Conservation (phyloP, 2,113 vertebrate species). For the Azemiops feae region DNA sequence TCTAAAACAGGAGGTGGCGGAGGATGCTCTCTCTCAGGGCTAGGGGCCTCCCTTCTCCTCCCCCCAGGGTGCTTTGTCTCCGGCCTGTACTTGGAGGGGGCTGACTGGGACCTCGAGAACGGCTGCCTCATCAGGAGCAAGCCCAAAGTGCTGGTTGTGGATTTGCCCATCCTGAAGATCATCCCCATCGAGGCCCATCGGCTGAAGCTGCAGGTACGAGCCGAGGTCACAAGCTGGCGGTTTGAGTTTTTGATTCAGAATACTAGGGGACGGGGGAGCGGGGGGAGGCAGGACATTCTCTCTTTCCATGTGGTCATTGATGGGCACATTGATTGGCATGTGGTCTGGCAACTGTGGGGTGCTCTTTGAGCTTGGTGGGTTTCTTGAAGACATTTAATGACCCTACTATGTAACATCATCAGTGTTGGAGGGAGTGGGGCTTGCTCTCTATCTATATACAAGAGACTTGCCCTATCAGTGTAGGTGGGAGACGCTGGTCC, state of each 20-base stretch:
- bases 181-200: slow-evolving; percentile 81
- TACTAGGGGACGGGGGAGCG: background rate
- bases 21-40: rapidly evolving
- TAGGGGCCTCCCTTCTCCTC: background rate
- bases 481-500: background rate
- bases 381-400: background rate
- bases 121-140: slow-evolving; percentile 82
- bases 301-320: too few species aligned
- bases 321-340: background rate
- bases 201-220: slow-evolving; percentile 83
- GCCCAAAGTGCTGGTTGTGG: slow-evolving; percentile 82
- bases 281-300: background rate
- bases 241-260: background rate
- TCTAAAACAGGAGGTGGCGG: background rate
- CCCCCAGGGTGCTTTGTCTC: slow-evolving; percentile 86
- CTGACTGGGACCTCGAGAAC: slow-evolving; percentile 84
- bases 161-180: slow-evolving; percentile 86
- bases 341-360: background rate
- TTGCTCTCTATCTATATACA: background rate
- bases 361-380: background rate
- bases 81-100: slow-evolving; percentile 90
- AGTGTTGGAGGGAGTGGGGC: too few species aligned
- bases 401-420: background rate
- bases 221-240: background rate
- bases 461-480: background rate